A percentile compares a stretch with the other conserved stretches of the same genome.
phyloP scores from a whole-genome alignment of 2,113 vertebrate species.

The Bujurquina vittata region DNA sequence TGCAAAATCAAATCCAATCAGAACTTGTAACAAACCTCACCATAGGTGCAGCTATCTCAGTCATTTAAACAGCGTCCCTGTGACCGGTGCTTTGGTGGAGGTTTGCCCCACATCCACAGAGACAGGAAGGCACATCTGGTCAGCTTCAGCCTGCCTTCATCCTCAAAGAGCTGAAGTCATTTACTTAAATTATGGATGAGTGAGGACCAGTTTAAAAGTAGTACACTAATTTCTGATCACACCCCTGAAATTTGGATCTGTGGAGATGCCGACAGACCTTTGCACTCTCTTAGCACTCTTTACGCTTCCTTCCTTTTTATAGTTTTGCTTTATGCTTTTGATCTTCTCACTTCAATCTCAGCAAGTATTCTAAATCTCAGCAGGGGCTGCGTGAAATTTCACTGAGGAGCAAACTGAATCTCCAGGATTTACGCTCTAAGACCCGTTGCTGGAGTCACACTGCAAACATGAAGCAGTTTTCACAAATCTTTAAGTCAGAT shows the following conservation, averaged over 20 bases:
- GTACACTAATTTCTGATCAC: too few species aligned
- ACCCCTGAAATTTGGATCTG: too few species aligned
- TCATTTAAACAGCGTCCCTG: not conserved
- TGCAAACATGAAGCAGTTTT: not conserved
- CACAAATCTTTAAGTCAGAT: not conserved
- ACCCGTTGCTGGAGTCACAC: not conserved
- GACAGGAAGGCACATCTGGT: not conserved
- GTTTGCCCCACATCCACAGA: too few species aligned
- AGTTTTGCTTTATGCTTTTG: not conserved
- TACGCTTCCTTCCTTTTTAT: not conserved
- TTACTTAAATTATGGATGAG: too few species aligned
- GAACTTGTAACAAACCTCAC: not conserved
- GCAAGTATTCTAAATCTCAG: conserved; percentile 27
- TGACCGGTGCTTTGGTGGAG: too few species aligned
- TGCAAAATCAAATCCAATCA: not conserved
- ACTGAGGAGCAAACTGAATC: conserved; percentile 16
- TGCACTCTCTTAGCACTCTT: not conserved
- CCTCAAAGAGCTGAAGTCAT: not conserved
- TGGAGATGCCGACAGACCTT: not conserved
- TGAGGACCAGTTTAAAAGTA: too few species aligned
- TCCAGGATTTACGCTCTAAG: conserved; percentile 14
- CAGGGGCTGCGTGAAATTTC: conserved; percentile 14
- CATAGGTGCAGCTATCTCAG: not conserved
- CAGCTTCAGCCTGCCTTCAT: not conserved
- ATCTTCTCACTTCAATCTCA: not conserved